Conservation (phyloP, 2,888 invertebrate species). For the Dione juno region DNA sequence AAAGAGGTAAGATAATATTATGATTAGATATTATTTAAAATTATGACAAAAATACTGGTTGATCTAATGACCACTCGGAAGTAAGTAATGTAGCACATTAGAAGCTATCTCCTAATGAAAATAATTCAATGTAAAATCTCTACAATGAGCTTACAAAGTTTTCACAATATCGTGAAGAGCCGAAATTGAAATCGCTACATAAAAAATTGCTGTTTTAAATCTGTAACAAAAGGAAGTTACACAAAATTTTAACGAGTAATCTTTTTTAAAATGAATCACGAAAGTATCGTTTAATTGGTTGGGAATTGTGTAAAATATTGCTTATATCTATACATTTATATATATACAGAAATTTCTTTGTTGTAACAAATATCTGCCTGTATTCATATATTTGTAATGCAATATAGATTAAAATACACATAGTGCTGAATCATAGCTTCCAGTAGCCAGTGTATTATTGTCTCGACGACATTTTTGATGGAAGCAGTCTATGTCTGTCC, state of each 20-base stretch:
- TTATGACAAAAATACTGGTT: background rate
- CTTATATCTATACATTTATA: background rate
- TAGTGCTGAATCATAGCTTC: background rate
- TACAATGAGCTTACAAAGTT: slow-evolving; percentile 12
- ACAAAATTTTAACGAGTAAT: slow-evolving; percentile 3
- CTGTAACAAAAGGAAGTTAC: background rate
- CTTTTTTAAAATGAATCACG: slow-evolving; percentile 11
- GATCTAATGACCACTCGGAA: background rate
- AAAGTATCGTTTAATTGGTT: slow-evolving; percentile 19
- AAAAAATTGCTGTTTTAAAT: slow-evolving; percentile 6
- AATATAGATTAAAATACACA: slow-evolving; percentile 1
- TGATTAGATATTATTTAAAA: too few species aligned
- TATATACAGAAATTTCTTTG: background rate
- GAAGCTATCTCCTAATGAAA: background rate
- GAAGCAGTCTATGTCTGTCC: slow-evolving; percentile 2
- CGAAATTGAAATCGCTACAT: background rate
- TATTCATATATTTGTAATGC: background rate
- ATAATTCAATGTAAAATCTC: background rate
- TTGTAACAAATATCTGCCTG: background rate
- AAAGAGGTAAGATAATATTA: too few species aligned
- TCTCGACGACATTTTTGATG: slow-evolving; percentile 6
- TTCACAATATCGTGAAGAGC: background rate
- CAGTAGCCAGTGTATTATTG: slow-evolving; percentile 6
- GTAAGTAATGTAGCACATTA: background rate
- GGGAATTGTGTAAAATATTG: slow-evolving; percentile 9